phyloP scores from a whole-genome alignment of 2,797 vertebrate species.

The Yasuhikotakia modesta region DNA sequence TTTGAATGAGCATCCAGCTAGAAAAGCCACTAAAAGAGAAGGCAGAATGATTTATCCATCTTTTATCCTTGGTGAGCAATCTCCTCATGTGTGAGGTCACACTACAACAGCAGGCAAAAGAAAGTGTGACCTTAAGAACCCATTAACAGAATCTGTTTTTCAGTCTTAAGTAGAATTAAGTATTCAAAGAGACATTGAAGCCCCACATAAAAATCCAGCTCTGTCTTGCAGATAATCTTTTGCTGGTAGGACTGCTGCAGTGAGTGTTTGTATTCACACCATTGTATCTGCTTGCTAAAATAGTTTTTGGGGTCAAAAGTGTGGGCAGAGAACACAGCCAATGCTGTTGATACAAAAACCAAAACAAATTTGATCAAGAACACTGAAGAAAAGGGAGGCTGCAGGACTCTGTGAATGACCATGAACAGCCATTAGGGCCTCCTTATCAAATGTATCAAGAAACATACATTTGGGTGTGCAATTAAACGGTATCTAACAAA shows the following conservation, averaged over 20 bases:
- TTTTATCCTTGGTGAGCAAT: slow-evolving; percentile 11
- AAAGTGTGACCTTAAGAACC: slow-evolving; percentile 8
- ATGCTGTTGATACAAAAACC: background rate
- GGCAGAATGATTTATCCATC: slow-evolving; percentile 15
- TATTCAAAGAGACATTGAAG: slow-evolving; percentile 15
- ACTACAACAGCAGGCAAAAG: background rate
- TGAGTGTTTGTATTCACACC: background rate
- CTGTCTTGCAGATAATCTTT: slow-evolving; percentile 1
- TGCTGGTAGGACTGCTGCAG: background rate
- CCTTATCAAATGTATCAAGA: background rate
- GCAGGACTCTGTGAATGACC: background rate
- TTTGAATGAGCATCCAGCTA: slow-evolving; percentile 1
- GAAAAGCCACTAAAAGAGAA: slow-evolving; percentile 3
- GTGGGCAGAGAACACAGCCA: background rate
- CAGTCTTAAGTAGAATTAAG: background rate
- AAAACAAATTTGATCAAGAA: background rate
- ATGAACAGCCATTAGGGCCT: slow-evolving; percentile 4
- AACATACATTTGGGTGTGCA: slow-evolving; percentile 15
- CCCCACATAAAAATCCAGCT: background rate
- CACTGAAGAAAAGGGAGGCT: background rate
- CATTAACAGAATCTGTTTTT: slow-evolving; percentile 15
- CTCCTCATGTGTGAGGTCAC: slow-evolving; percentile 8
- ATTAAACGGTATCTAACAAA: background rate
- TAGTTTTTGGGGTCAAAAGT: background rate
- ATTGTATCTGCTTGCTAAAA: slow-evolving; percentile 1